Evolutionary conservation across 2,113 vertebrate species (phyloP), one percentile per base, ranked within the genome.

Genomic region (Varanus komodoensis): DNA sequence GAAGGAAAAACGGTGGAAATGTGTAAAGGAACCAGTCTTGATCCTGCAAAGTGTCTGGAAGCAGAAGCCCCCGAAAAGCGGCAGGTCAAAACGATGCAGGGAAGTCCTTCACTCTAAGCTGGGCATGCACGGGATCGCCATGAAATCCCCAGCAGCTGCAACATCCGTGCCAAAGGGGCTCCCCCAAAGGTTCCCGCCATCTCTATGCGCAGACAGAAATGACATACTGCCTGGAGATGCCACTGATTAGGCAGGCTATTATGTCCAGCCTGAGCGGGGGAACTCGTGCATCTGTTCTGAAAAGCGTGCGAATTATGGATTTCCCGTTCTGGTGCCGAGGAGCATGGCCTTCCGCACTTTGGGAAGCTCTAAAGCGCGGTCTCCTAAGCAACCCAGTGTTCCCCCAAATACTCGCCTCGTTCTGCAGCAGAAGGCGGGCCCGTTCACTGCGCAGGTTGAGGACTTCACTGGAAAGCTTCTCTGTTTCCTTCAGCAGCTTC

Each of bases 391-490:
- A 48, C 14, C 25, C 27, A 9, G 19, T 2, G 1, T 1, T 12
- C 1, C 11, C 4, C 7, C 17, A 3, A 3, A n/a, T 1, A 38
- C 94, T 85, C 80, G 96, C 97, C 94, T 97, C 95, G 2, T 97
- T 87, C 93, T 96, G 94, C 6, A 94, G 88, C 61, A 74, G 78
- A 9, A 97, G 95, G 32, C 52, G 86, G 11, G 94, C 73, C 0
- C 91, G 96, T 50, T 96, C 94, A 1, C 94, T 87, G 3, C 95
- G 96, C 5, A 96, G 88, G n/a, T 92, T 87, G 23, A 96, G 90
- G 19, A 97, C 93, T 84, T 97, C 96, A 0, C 96, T 96, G 0
- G 97, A 96, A 8, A 97, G 94, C 71, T 96, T 95, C 78, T 97
- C 97, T 11, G 96, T 80, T 84, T 97, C 96, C 85, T 82, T 96